Base-by-base conservation (phyloP, 2,797 vertebrate species). In the Smutsia temminckii region DNA sequence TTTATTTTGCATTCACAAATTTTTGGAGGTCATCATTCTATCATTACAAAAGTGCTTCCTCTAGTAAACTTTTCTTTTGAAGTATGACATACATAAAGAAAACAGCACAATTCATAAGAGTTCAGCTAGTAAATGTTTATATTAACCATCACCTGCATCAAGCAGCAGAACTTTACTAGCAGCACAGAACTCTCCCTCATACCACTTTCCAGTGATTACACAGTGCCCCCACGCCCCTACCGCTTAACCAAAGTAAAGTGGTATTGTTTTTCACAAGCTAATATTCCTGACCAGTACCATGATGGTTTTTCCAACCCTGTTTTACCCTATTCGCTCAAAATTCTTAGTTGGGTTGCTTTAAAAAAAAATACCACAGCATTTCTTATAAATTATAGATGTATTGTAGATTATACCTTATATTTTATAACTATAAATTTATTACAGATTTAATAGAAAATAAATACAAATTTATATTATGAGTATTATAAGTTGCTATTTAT, bases 81-180 rank as follows among this genome's bases (percentile, higher is more conserved):
- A 66, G 20, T 77, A 40, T 74, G 79, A 23, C 49, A 29, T 57
- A 71, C 55, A 29, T 64, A 61, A 78, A 75, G 59, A 94, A 66
- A 86, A 77, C 77, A 21, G 53, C 4, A 57, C 14, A 77, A 21
- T 25, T 92, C 51, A 0, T 61, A 84, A 81, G 25, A 87, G 57
- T 89, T 88, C 20, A 75, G 18, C 64, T 89, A 77, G 79, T 85
- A 72, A 83, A 10, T 66, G 71, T 93, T 92, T 84, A 40, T 78
- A 61, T 90, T 79, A 64, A 49, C 59, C 23, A 49, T 69, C 17
- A 53, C 34, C 23, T 23, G 91, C 63, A 86, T 17, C 29, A 92
- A 86, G 32, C 85, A 77, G 63, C 32, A 85, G 88, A 85, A 69
- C 64, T 74, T 55, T 25, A 46, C 87, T n/a, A 68, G 40, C 16